Conservation (phyloP, 2,113 vertebrate species). For the Natator depressus region DNA sequence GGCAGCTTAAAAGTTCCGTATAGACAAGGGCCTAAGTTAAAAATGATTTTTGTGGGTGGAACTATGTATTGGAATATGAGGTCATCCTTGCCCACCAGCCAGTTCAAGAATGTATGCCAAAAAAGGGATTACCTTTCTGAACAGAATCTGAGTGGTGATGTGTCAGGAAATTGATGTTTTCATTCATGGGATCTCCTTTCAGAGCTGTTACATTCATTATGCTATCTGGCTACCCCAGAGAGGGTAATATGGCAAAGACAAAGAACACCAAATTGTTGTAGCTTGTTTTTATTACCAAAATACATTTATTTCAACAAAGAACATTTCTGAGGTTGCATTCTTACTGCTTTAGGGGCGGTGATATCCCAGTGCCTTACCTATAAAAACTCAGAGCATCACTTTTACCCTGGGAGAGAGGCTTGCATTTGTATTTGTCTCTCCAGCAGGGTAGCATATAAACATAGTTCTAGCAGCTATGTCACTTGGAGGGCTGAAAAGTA, state of each 20-base stretch:
- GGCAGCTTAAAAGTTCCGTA: constrained; percentile 5
- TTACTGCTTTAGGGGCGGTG: background rate
- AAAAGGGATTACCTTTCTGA: constrained; percentile 27
- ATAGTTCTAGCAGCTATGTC: background rate
- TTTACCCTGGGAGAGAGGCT: background rate
- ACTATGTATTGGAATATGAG: constrained; percentile 7
- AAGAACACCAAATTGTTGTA: background rate
- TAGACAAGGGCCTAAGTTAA: background rate
- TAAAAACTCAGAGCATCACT: background rate
- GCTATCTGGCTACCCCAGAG: background rate
- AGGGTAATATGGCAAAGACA: background rate
- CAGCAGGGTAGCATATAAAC: background rate
- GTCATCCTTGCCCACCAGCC: background rate
- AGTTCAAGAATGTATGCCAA: background rate
- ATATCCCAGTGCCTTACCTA: background rate
- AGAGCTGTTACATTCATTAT: background rate
- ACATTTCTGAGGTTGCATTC: background rate
- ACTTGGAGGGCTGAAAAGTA: background rate
- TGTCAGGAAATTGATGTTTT: background rate
- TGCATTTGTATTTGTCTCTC: background rate
- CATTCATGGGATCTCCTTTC: background rate
- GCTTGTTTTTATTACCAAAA: constrained; percentile 19
- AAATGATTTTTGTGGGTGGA: constrained; percentile 22
- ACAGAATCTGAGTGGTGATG: background rate
- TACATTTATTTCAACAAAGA: constrained; percentile 25